phyloP scores from a whole-genome alignment of 2,113 vertebrate genomes.

The Solea solea region DNA sequence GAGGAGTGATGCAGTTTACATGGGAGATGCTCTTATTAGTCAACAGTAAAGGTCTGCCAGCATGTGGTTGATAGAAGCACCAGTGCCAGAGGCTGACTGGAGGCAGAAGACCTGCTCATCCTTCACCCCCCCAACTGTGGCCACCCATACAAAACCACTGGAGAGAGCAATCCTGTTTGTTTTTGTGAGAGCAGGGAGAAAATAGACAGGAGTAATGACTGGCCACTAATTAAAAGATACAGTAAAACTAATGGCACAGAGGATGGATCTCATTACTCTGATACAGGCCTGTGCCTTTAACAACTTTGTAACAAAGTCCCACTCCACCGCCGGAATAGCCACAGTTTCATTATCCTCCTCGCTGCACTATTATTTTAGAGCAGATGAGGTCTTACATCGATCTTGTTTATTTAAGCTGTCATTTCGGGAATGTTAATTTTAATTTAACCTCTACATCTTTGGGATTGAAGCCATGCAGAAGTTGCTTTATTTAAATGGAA shows the following conservation, averaged over 20 bases:
- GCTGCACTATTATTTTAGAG: constrained; percentile 4
- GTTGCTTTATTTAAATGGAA: too few relatives aligned
- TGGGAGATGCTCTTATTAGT: constrained; percentile 61
- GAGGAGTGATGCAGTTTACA: constrained; percentile 40
- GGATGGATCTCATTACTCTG: constrained; percentile 43
- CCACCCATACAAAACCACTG: constrained; percentile 25
- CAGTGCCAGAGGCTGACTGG: constrained; percentile 64
- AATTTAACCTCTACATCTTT: too few relatives aligned
- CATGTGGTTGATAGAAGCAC: constrained; percentile 67
- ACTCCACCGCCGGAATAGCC: constrained; percentile 6
- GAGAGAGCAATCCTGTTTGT: constrained; percentile 19
- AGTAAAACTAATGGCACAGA: constrained; percentile 45
- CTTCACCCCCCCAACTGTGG: constrained; percentile 51
- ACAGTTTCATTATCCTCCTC: background rate
- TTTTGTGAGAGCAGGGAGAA: constrained; percentile 30
- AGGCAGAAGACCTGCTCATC: constrained; percentile 61
- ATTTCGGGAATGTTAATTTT: background rate
- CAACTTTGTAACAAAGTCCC: constrained; percentile 33
- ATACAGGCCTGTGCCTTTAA: constrained; percentile 36
- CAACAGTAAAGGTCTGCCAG: constrained; percentile 72
- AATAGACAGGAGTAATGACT: constrained; percentile 38
- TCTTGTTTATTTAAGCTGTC: background rate
- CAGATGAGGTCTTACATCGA: background rate
- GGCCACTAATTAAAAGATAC: constrained; percentile 54
- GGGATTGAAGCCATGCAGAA: too few relatives aligned